Base-by-base conservation (phyloP, 2,113 vertebrate species). In the Speoplatyrhinus poulsoni region DNA sequence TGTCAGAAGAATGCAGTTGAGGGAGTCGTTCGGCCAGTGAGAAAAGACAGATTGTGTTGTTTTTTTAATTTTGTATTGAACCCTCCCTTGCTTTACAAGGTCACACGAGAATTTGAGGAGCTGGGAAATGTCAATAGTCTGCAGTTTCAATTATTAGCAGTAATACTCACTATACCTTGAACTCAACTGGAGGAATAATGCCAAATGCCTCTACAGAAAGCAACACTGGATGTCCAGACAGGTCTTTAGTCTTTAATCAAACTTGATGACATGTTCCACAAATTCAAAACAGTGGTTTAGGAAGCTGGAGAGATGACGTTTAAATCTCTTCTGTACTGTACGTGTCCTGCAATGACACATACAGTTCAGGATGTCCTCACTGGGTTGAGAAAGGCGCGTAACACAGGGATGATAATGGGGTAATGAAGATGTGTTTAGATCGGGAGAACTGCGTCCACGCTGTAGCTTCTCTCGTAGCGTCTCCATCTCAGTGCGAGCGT, bases 101-200 rank as follows among this genome's bases (percentile, higher is more conserved):
- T 87, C 84, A 82, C 48, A 50, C 59, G 65, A 11, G 53, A 83
- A 55, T 87, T 84, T 86, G 76, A 85, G 60, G 71, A 80, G 85
- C 87, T 91, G 85, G 90, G 89, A 88, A 92, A 90, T 89, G 88
- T 92, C 88, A 91, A 91, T 33, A 91, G 47, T 36, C 13, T 68
- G 46, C 41, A 3, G 65, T 75, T 79, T 75, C 33, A 75, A 82
- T 70, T 64, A 49, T 53, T n/a, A 12, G 26, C 66, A 26, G 6
- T 13, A 46, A 33, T 10, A 26, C 5, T 57, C 46, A 49, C 46
- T 10, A 6, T 11, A 16, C 61, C 46, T 62, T 8, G 4, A 47
- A 60, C 46, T 49, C 12, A 1, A 49, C 46, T 12, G 16, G 57
- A 62, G n/a, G 6, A 48, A 19, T 3, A 19, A 62, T n/a, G 16